Evolutionary conservation across 1,140 invertebrate genomes (phyloP), one percentile per base, ranked within the genome.

Genomic region (Solenopsis fugax): DNA sequence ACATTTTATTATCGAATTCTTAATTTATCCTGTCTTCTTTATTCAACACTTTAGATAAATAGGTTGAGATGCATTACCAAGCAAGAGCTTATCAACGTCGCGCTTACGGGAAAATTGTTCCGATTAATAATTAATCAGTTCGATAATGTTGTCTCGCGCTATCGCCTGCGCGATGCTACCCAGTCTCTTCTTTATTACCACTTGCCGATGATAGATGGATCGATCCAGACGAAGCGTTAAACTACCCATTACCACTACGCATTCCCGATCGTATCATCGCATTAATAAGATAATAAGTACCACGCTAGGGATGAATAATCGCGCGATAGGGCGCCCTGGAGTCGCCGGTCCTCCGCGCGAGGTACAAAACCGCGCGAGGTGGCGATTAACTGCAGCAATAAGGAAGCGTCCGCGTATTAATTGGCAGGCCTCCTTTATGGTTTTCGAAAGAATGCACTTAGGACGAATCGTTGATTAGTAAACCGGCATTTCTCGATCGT

Each of bases 221-320:
- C 80, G 80, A 50, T 64, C 16, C 80, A 21, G 54, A 21, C 80
- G 41, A 73, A 75, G 56, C 80, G 69, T 52, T 84, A 75, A 84
- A 84, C 80, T 75, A 67, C 69, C 54, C 69, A 84, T 84, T 84
- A 84, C 69, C 54, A 84, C 41, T 16, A 48, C 67, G 80, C 69
- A 16, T 84, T 75, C 41, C 69, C 71, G 80, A 84, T 84, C 80
- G 48, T 69, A 84, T 84, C 80, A 34, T 60, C 80, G 45, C 54
- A 41, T 84, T 84, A 84, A 84, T 84, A 84, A 84, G 80, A 75
- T 84, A 84, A 84, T 84, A 84, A 84, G 80, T 84, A 84, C 52
- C 64, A 81, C 24, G 69, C 69, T 50, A 54, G 80, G 60, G 41
- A 84, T 84, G 69, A 84, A 84, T 75, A 60, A 84, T 84, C 80